Evolutionary conservation across 1,140 invertebrate species (phyloP).

Genomic region (Aphaenogaster rudis): DNA sequence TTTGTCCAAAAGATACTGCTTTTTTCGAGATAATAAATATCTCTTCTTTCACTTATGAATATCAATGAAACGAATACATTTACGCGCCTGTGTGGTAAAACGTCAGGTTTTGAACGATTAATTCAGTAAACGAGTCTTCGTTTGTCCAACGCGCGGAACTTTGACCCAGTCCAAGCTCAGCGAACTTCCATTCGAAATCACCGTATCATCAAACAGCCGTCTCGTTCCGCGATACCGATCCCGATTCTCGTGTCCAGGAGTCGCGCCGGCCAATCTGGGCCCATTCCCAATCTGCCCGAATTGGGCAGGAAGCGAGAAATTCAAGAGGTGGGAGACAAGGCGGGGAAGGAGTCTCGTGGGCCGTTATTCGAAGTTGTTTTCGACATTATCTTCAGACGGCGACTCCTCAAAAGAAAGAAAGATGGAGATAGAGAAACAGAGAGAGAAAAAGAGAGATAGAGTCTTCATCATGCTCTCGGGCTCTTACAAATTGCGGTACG

Average conservation of each 20-base stretch:
- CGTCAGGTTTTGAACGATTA: background rate
- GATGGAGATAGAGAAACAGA: constrained; percentile 52
- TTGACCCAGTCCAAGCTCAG: constrained; percentile 17
- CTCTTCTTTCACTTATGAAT: constrained; percentile 18
- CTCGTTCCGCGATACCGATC: background rate
- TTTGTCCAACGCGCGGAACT: background rate
- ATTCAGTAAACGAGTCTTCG: background rate
- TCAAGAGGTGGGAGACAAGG: background rate
- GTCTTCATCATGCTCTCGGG: constrained; percentile 64
- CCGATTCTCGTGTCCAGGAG: background rate
- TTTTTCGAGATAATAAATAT: constrained; percentile 3
- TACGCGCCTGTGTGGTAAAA: background rate
- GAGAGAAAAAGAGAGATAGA: constrained; percentile 19
- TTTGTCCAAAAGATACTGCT: background rate
- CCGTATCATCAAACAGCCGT: background rate
- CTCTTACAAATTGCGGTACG: constrained; percentile 81
- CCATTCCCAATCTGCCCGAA: constrained; percentile 24
- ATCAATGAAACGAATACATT: constrained; percentile 9
- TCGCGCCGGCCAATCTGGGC: background rate
- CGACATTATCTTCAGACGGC: constrained; percentile 70
- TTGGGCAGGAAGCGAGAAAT: constrained; percentile 12
- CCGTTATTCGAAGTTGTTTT: constrained; percentile 69
- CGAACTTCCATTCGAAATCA: background rate
- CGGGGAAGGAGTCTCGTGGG: constrained; percentile 1
- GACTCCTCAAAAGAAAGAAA: constrained; percentile 56